Evolutionary conservation across 2,797 vertebrate species (phyloP), one percentile per base, ranked within the genome.

Genomic region (Rhodeus uyekii): DNA sequence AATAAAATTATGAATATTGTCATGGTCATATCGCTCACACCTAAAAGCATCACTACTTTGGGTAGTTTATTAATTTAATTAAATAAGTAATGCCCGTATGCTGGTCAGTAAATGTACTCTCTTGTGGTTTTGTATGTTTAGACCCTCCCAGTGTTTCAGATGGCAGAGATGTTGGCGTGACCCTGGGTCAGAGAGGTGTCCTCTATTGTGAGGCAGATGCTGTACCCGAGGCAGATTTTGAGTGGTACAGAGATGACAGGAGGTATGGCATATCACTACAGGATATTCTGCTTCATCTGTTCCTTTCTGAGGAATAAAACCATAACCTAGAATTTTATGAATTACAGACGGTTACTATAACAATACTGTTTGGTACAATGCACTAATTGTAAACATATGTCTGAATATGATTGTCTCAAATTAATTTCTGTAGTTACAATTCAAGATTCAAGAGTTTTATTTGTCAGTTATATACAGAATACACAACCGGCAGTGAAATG

Each of bases 181-280:
- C 96, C 0, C 93, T 96, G 78, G 97, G 98, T 85, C 97, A 98
- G 88, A 95, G 93, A 83, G 98, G 97, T 64, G 95, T 94, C 85
- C 91, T 99, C 87, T 95, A 96, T 89, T 99, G 98, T n/a, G 96
- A 98, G 88, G 97, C 96, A 0, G 96, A 96, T 0, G 97, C 97
- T 0, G 96, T 98, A 64, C 98, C 98, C 0, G 92, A 93, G 87
- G 97, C 97, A 0, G 95, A 97, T 48, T 98, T 99, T 69, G 96
- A 99, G 93, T 99, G 98, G 98, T 99, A 97, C 91, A 97, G 96
- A 92, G 97, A 98, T 85, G 97, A 99, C 80, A 96, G 95, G 92
- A 97, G 97, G 98, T 98, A 93, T 82, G 76, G 60, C 46, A 72
- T 8, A 13, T 22, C 44, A 74, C 69, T 63, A 14, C n/a, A 68